A percentile compares a stretch with the other conserved stretches of the same genome.
Evolutionary conservation across 2,888 invertebrate species (phyloP).

Genomic region (Allophyes oxyacanthae): DNA sequence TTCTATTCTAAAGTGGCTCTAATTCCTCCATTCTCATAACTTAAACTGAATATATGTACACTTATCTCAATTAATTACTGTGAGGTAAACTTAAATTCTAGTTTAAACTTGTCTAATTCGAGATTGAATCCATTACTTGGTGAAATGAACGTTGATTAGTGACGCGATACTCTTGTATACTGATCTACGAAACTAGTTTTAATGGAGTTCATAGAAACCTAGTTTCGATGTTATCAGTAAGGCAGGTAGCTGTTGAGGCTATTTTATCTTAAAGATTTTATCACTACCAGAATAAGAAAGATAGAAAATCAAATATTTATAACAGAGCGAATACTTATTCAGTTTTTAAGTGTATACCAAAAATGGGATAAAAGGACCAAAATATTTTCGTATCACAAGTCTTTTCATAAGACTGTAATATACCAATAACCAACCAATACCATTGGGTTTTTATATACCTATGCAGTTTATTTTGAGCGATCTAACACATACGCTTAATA

Average conservation of each 20-base stretch:
- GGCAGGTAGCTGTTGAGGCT: slow-evolving; percentile 45
- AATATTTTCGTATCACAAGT: neutral
- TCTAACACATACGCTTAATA: too few species aligned
- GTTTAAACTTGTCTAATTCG: slow-evolving; percentile 1
- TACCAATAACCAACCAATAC: too few species aligned
- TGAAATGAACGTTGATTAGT: slow-evolving; percentile 38
- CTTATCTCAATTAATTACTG: slow-evolving; percentile 2
- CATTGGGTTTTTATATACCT: too few species aligned
- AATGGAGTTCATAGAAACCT: slow-evolving; percentile 44
- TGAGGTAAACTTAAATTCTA: neutral
- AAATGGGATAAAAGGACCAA: neutral
- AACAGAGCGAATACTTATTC: too few species aligned
- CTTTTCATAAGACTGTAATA: neutral
- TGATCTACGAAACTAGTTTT: slow-evolving; percentile 43
- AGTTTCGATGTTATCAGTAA: slow-evolving; percentile 37
- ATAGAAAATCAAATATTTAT: neutral
- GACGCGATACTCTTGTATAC: slow-evolving; percentile 39
- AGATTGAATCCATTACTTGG: slow-evolving; percentile 20
- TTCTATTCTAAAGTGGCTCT: neutral
- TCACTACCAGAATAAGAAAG: slow-evolving; percentile 18
- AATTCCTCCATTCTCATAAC: neutral
- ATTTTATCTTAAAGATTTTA: slow-evolving; percentile 36
- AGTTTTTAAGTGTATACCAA: neutral
- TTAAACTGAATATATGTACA: neutral
- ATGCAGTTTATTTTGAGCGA: too few species aligned